Evolutionary conservation across 1,140 invertebrate species (phyloP).

Genomic region (Meloidogyne exigua): DNA sequence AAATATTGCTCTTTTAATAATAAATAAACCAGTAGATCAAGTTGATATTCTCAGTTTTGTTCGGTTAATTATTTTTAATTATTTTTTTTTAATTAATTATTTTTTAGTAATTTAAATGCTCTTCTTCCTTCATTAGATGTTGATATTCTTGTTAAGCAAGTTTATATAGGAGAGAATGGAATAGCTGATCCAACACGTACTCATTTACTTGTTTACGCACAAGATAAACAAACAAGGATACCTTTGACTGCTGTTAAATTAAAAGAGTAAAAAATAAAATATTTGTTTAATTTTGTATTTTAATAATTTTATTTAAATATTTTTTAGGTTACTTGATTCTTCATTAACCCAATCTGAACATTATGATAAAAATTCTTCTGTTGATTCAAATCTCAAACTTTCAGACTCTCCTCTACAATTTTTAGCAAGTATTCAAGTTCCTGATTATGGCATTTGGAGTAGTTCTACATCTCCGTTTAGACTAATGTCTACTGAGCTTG

Average conservation of each 20-base stretch:
- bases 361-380: background rate
- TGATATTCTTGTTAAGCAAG: constrained; percentile 49
- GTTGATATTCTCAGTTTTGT: constrained; percentile 46
- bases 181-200: constrained; percentile 39
- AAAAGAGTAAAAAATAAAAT: constrained; percentile 19
- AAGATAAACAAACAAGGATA: constrained; percentile 44
- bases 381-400: background rate
- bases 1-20: constrained; percentile 49
- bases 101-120: constrained; percentile 27
- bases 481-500: constrained; percentile 17
- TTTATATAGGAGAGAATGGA: constrained; percentile 47
- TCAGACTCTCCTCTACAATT: constrained; percentile 18
- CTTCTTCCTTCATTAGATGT: constrained; percentile 34
- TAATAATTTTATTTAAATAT: background rate
- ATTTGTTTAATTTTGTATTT: background rate
- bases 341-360: background rate
- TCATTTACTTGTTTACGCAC: constrained; percentile 55
- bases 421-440: constrained; percentile 15
- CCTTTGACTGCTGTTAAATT: constrained; percentile 17
- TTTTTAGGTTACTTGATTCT: background rate
- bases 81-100: background rate
- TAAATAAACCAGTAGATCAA: constrained; percentile 36
- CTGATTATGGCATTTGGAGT: background rate
- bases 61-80: background rate
- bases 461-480: constrained; percentile 8